phyloP scores from a whole-genome alignment of 2,113 vertebrate species.

The Pangasianodon gigas region DNA sequence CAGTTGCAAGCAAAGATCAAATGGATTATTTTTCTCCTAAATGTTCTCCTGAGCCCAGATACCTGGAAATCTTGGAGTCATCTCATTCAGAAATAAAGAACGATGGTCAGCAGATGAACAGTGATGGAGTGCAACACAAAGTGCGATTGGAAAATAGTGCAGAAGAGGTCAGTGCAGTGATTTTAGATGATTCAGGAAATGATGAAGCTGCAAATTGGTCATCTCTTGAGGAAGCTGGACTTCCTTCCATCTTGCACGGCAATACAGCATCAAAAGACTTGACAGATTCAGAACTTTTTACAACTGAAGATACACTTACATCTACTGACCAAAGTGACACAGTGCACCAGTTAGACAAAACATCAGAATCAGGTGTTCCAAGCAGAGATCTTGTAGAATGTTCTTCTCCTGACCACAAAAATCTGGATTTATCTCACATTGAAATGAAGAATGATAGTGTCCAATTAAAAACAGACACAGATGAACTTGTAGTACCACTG shows the following conservation, averaged over 20 bases:
- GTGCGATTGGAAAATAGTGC: not conserved
- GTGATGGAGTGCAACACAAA: not conserved
- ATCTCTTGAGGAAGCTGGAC: conserved; percentile 32
- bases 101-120: not conserved
- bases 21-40: not conserved
- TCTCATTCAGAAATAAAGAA: not conserved
- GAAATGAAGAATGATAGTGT: not conserved
- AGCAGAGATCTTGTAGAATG: conserved; percentile 2
- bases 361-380: not conserved
- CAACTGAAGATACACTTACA: not conserved
- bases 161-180: not conserved
- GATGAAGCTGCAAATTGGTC: not conserved
- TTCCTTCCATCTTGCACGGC: conserved; percentile 33
- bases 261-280: not conserved
- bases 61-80: not conserved
- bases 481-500: not conserved
- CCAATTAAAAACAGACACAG: not conserved
- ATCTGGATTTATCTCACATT: not conserved
- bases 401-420: conserved; percentile 1
- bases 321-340: not conserved
- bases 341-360: not conserved
- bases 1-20: not conserved
- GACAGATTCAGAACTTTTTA: conserved; percentile 12
- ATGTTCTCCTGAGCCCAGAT: not conserved
- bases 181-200: conserved; percentile 15